A percentile compares a stretch with the other conserved stretches of the same genome.
These are phyloP conservation scores for Perdita meconis DNA, from an alignment of 2,888 invertebrate genomes.

Conservation along the genomic window DNA sequence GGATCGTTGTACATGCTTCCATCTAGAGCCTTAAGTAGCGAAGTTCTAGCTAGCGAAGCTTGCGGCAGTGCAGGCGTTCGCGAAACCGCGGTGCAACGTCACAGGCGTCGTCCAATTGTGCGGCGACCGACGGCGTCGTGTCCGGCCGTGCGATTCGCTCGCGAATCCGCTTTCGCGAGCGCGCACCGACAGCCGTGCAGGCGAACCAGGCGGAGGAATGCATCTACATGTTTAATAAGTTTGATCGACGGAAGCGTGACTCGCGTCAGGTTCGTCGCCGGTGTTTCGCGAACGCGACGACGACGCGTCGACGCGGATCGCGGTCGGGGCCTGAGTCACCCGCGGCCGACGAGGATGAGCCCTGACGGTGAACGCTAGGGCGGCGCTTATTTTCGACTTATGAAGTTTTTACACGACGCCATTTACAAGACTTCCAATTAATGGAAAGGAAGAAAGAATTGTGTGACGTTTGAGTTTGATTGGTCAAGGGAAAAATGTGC, in stretches of 20 bases:
- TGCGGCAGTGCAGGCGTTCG: conserved; percentile 65
- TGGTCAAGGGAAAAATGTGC: too few species aligned
- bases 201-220: neutral
- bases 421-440: too few species aligned
- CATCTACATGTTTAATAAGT: neutral
- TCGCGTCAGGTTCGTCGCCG: conserved; percentile 25
- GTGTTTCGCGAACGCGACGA: neutral
- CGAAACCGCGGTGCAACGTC: conserved; percentile 2
- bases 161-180: too few species aligned
- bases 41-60: conserved; percentile 72
- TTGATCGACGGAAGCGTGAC: neutral
- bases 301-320: conserved; percentile 35
- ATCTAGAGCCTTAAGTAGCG: conserved; percentile 77
- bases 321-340: conserved; percentile 62
- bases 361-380: neutral
- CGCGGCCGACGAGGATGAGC: conserved; percentile 1
- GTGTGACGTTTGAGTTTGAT: too few species aligned
- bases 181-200: too few species aligned
- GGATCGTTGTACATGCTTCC: conserved; percentile 77
- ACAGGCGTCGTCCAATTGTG: too few species aligned
- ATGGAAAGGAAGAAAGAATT: too few species aligned
- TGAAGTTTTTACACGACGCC: too few species aligned
- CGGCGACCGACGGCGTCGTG: too few species aligned
- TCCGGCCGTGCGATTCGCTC: too few species aligned
- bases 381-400: too few species aligned